Evolutionary conservation across 2,113 vertebrate genomes (phyloP).

Genomic region (Heterotis niloticus): DNA sequence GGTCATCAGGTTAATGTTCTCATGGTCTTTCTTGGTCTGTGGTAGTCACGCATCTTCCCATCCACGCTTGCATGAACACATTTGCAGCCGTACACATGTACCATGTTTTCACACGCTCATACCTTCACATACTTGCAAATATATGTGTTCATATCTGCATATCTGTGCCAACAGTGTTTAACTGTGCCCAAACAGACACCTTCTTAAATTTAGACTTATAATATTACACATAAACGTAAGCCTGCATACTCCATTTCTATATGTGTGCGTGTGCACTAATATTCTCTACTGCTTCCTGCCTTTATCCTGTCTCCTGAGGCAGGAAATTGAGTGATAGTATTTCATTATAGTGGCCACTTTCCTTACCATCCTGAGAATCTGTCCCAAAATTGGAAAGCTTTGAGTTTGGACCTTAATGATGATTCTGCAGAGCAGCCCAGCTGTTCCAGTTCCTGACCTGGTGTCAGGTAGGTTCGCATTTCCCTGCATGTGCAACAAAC

Average conservation of each 20-base stretch:
- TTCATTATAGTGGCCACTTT: neutral
- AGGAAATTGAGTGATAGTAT: neutral
- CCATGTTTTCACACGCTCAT: neutral
- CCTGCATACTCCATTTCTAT: conserved; percentile 5
- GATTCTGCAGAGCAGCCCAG: neutral
- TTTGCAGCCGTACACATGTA: too few species aligned
- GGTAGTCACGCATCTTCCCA: too few species aligned
- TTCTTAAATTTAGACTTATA: too few species aligned
- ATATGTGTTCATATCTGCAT: too few species aligned
- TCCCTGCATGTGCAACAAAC: neutral
- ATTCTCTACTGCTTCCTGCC: neutral
- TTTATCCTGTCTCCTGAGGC: neutral
- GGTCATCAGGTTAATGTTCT: too few species aligned
- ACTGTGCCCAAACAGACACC: too few species aligned
- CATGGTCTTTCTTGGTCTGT: too few species aligned
- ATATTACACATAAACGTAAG: neutral
- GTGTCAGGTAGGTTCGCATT: neutral
- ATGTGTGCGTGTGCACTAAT: neutral
- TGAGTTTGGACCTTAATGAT: neutral
- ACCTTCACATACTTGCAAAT: conserved; percentile 4
- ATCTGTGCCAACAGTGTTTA: too few species aligned
- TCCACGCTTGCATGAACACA: too few species aligned
- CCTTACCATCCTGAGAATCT: neutral
- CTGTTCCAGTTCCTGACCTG: neutral
- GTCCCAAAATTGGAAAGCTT: neutral